These are phyloP conservation scores for Chromoteleia sp. DNA, from an alignment of 2,888 invertebrate genomes.

Conservation along the genomic window DNA sequence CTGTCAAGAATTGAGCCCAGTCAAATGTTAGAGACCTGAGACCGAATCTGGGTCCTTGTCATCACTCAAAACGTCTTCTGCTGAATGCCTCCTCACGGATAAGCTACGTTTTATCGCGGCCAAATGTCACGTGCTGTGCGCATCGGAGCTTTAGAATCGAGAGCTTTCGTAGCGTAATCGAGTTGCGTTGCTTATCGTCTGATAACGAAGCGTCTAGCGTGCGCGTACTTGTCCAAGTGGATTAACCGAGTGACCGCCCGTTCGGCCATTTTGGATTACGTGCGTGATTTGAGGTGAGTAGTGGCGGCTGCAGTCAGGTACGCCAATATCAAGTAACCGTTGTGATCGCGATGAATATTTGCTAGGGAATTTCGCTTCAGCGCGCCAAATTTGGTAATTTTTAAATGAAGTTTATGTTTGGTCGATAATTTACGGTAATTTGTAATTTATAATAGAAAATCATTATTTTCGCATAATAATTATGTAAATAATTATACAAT, in stretches of 20 bases:
- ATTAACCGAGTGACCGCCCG: slow-evolving; percentile 64
- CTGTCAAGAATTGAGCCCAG: slow-evolving; percentile 24
- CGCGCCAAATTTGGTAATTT: not conserved
- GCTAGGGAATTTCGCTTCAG: not conserved
- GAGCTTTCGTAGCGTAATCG: not conserved
- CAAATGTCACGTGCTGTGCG: not conserved
- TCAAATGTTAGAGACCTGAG: slow-evolving; percentile 11
- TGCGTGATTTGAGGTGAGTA: slow-evolving; percentile 54
- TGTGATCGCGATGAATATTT: not conserved
- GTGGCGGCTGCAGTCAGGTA: slow-evolving; percentile 59
- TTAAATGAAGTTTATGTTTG: slow-evolving; percentile 52
- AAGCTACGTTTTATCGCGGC: not conserved
- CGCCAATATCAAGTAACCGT: slow-evolving; percentile 21
- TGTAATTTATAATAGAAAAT: too few relatives aligned
- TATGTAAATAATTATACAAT: too few relatives aligned
- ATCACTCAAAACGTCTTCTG: slow-evolving; percentile 60
- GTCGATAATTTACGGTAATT: too few relatives aligned
- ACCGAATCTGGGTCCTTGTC: slow-evolving; percentile 39
- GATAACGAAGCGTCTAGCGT: not conserved
- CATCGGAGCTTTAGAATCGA: not conserved
- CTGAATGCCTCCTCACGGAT: slow-evolving; percentile 2
- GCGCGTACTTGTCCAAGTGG: not conserved
- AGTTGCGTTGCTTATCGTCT: not conserved
- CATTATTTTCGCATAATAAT: too few relatives aligned
- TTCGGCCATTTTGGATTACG: slow-evolving; percentile 65